Evolutionary conservation across 1,140 invertebrate species (phyloP).

Genomic region (Muscidifurax raptorellus): DNA sequence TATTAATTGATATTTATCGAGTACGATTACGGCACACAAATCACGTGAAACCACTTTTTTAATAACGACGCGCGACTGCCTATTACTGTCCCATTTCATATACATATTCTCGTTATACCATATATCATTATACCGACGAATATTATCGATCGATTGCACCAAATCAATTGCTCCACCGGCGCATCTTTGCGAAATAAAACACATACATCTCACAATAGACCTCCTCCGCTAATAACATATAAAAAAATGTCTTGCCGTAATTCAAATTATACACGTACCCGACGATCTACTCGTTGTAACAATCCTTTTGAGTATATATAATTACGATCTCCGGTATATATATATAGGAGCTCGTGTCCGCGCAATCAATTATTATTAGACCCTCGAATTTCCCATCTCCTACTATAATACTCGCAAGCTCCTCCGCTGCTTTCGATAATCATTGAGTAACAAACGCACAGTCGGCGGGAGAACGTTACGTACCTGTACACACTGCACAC

Average conservation of each 20-base stretch:
- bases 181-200: too few relatives aligned
- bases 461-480: conserved; percentile 51
- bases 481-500: conserved; percentile 48
- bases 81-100: too few relatives aligned
- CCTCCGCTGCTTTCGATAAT: conserved; percentile 43
- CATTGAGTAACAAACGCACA: conserved; percentile 44
- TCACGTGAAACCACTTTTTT: too few relatives aligned
- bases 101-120: too few relatives aligned
- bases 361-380: neutral
- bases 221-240: neutral
- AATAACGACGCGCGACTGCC: too few relatives aligned
- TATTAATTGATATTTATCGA: too few relatives aligned
- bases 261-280: neutral
- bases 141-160: neutral
- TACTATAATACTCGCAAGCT: too few relatives aligned
- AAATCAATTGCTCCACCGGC: neutral
- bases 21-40: too few relatives aligned
- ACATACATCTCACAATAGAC: too few relatives aligned
- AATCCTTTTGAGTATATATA: neutral
- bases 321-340: neutral
- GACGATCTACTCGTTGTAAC: too few relatives aligned
- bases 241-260: neutral
- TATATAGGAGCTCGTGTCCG: too few relatives aligned
- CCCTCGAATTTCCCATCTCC: conserved; percentile 11
- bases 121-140: neutral